These are phyloP conservation scores for Cataglyphis cursor DNA, from an alignment of 2,888 invertebrate genomes.

Conservation along the genomic window DNA sequence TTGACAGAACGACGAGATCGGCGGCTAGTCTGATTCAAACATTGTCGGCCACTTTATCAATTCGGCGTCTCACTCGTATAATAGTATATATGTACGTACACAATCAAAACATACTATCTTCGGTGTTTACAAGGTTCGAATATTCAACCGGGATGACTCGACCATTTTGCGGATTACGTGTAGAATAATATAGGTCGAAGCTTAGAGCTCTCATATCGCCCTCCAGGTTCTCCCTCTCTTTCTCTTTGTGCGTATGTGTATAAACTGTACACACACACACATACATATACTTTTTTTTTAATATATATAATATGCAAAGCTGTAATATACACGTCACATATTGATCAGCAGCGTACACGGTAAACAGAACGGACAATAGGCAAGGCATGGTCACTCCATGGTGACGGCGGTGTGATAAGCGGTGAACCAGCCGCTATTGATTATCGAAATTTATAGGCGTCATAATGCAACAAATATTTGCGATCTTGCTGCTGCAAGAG, in stretches of 20 bases:
- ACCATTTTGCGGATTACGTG: conserved; percentile 23
- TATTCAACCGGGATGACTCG: conserved; percentile 32
- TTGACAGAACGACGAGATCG: not conserved
- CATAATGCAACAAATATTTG: conserved; percentile 79
- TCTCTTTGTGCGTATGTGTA: not conserved
- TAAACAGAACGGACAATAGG: conserved; percentile 61
- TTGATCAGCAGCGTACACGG: conserved; percentile 3
- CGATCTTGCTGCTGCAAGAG: conserved; percentile 66
- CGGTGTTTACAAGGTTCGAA: conserved; percentile 46
- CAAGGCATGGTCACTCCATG: conserved; percentile 58
- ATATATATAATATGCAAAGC: conserved; percentile 22
- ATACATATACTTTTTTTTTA: not conserved
- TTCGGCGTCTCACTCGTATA: not conserved
- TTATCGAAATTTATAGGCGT: conserved; percentile 77
- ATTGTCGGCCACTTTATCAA: conserved; percentile 13
- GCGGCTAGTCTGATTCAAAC: not conserved
- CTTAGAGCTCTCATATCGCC: conserved; percentile 3
- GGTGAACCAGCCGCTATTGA: conserved; percentile 68
- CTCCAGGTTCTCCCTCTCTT: not conserved
- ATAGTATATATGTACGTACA: too few species aligned
- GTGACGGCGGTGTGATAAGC: conserved; percentile 16
- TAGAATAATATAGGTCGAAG: conserved; percentile 6
- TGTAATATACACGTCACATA: not conserved
- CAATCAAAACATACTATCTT: conserved; percentile 21
- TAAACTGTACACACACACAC: not conserved